Evolutionary conservation across 1,140 invertebrate species (phyloP), one percentile per base, ranked within the genome.

Genomic region (Zaprionus inermis): DNA sequence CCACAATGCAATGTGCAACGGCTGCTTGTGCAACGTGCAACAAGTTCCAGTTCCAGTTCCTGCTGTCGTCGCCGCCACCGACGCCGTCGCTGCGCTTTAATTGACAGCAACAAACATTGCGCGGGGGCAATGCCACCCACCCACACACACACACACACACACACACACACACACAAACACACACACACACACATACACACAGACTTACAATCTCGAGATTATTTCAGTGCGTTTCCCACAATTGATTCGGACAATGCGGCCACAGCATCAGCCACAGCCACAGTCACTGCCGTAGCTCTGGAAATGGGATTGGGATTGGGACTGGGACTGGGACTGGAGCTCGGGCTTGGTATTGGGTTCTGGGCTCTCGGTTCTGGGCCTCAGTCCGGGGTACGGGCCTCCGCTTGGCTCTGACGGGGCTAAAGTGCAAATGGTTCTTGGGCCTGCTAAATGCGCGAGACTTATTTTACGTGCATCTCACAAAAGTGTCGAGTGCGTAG

Each of bases 221-320:
- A 79, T 85, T 82, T 68, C 76, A 71, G 79, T 88, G 83, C 83
- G 79, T 82, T 79, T 86, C 83, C 83, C 82, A 86, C 82, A 86
- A 86, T 88, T 83, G 79, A 89, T 83, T 89, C 84, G 80, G 84
- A 88, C 83, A 88, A 88, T 89, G 78, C 75, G 64, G 69, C 63
- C 81, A 65, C 78, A 86, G 69, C 69, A 68, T 81, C 58, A 63
- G 59, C 58, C 54, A 54, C 55, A 34, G 58, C 38, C 44, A 44
- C 20, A 54, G 46, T 56, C 46, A 28, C 28, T 3, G 28, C 30
- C 30, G 58, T 32, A 49, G 44, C 14, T 44, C 32, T 30, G 41
- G 28, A 32, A 30, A 24, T 55, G 30, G n/a, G 28, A 34, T 12
- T 69, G 18, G 22, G 11, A 49, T 18, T 52, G 32, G 16, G n/a